phyloP scores from a whole-genome alignment of 2,113 vertebrate species.

The Macroglossus sobrinus region DNA sequence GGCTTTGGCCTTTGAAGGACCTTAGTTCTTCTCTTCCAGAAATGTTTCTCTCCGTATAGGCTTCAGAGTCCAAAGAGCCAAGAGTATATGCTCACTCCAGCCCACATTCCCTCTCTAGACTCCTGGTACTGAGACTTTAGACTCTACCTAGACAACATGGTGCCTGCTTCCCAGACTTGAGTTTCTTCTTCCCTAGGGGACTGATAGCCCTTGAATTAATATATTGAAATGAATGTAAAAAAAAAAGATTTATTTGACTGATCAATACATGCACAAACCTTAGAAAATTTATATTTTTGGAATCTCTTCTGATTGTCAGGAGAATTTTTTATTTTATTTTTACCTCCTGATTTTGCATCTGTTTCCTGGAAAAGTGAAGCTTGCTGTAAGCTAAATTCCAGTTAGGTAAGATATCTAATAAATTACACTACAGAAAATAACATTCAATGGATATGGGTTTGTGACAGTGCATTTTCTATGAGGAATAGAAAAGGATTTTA shows the following conservation, averaged over 20 bases:
- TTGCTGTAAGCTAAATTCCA: slow-evolving; percentile 18
- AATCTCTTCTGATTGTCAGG: not conserved
- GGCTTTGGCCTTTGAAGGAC: not conserved
- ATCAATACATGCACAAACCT: not conserved
- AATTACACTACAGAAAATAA: not conserved
- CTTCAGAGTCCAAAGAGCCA: not conserved
- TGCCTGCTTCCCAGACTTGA: not conserved
- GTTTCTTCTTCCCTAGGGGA: not conserved
- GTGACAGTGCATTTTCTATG: not conserved
- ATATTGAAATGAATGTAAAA: not conserved
- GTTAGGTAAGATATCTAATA: not conserved
- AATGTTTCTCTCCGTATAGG: not conserved
- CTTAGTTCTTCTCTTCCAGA: not conserved
- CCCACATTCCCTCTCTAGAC: not conserved
- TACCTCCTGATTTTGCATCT: not conserved
- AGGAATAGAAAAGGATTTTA: not conserved
- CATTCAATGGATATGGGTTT: not conserved
- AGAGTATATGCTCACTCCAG: not conserved
- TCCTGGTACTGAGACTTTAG: not conserved
- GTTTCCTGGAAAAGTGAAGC: not conserved
- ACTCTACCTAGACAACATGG: not conserved
- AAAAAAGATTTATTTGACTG: not conserved
- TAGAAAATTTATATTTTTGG: not conserved
- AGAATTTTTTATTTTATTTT: not conserved
- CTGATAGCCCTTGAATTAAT: not conserved